Evolutionary conservation across 2,888 invertebrate species (phyloP), one percentile per base, ranked within the genome.

Genomic region (Tipula vernalis): DNA sequence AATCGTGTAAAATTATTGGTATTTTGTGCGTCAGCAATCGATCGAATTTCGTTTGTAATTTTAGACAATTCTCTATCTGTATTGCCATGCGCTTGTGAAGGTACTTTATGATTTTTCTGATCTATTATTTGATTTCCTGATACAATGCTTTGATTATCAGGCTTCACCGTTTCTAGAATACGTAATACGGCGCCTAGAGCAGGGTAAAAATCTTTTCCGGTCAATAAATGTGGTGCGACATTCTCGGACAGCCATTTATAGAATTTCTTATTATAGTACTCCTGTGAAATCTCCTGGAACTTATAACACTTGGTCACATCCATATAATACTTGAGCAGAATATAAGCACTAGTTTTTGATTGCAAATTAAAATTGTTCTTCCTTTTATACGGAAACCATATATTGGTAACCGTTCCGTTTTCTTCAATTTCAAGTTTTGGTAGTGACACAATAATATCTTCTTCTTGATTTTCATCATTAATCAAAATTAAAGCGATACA

Each of bases 361-460:
- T 89, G 89, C 0, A 91, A 87, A 87, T 91, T 90, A 87, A 90
- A 91, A n/a, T 89, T 90, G 12, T 88, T 89, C 83, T 90, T 90
- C 18, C 89, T 88, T 44, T 89, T 89, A 47, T 91, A 91, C 2
- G 91, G 91, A 57, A 91, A 44, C 89, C 90, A 90, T n/a, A 91
- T 89, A 87, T 91, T 91, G 36, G 89, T 89, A 12, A 91, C 88
- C 28, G 87, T 44, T 3, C 87, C 88, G 42, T 87, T 42, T 41
- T 88, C 87, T 0, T 89, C 90, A 6, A 85, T 84, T 36, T 91
- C 90, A 3, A 91, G 87, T 86, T 89, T 89, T 2, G 91, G 91
- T 84, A 91, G 84, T 1, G 89, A 83, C 6, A 91, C 90, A 87
- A 91, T 88, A 89, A 91, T 90, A 85, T 89, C 88, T 3, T 90